Base-by-base conservation (phyloP, 2,113 vertebrate genomes). In the Trichomycterus rosablanca region DNA sequence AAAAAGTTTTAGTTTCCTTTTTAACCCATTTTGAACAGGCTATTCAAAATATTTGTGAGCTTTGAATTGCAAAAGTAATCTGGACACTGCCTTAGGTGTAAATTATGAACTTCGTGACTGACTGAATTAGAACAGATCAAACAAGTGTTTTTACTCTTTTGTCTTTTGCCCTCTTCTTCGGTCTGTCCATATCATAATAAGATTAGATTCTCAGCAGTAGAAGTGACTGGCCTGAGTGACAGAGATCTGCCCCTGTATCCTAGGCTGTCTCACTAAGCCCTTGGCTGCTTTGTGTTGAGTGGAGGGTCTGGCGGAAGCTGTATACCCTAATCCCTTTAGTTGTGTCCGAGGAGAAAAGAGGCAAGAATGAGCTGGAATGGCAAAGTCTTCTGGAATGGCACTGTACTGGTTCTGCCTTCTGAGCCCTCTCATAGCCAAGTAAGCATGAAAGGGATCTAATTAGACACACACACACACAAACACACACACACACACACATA, bases 311-410 rank as follows among this genome's bases (percentile, higher is more conserved):
- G 91, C 92, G 93, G 95, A 98, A 98, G 93, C 92, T 84, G 87
- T 90, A 88, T 79, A 63, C 90, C 87, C 89, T 98, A 98, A 98
- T 98, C 95, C 94, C 90, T 87, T 97, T 90, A 97, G 94, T 97
- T 90, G 92, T 93, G 92, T 97, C 94, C 84, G 84, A 81, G 83
- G 84, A 91, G 88, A 93, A 93, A 90, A 89, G 63, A 87, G 86
- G 61, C 72, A 89, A 83, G 82, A 86, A 87, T 81, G 70, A 81
- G 73, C 76, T 72, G 48, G 37, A 83, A 77, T 84, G 76, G 77
- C 87, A 89, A 84, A 86, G 88, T 78, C 73, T 78, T 68, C 68
- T 71, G 78, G 81, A 83, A 85, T 78, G 78, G 78, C 76, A 72
- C 65, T 72, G 76, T 78, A 76, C 71, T 77, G 71, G 75, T 59